Evolutionary conservation across 2,797 vertebrate genomes (phyloP).

Genomic region (Tolypeutes matacus): DNA sequence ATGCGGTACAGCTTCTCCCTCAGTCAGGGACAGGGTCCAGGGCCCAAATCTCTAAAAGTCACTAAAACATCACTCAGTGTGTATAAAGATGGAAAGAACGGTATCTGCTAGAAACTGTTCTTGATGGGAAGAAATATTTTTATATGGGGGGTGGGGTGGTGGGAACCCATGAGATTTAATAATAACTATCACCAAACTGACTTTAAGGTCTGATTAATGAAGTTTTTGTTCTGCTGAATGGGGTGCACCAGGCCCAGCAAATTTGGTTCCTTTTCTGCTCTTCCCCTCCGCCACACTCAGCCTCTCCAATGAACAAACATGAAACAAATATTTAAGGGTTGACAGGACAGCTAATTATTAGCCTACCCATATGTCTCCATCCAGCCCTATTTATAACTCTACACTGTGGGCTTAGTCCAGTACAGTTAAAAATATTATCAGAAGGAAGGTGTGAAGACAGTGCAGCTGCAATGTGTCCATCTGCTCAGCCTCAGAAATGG

Average conservation of each 20-base stretch:
- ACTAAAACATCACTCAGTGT: rapidly evolving
- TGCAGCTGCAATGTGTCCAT: background rate
- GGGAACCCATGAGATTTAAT: background rate
- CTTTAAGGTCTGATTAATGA: background rate
- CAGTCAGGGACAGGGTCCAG: no score
- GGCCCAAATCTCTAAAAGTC: background rate
- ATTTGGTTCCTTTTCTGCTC: background rate
- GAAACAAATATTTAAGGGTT: constrained; percentile 46
- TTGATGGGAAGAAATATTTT: background rate
- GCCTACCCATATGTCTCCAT: background rate
- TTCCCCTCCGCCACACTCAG: background rate
- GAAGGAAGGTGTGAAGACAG: background rate
- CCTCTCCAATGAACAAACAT: background rate
- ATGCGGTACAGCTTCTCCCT: background rate
- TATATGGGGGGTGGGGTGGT: background rate
- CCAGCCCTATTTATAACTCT: constrained; percentile 63
- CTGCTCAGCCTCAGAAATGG: background rate
- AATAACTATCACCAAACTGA: background rate
- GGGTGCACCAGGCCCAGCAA: background rate
- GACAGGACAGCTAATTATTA: constrained; percentile 44
- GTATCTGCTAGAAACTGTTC: background rate
- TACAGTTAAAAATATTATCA: constrained; percentile 54
- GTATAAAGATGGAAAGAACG: background rate
- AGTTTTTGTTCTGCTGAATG: background rate
- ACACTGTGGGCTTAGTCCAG: constrained; percentile 28